Evolutionary conservation across 2,113 vertebrate species (phyloP).

Genomic region (Progne subis): DNA sequence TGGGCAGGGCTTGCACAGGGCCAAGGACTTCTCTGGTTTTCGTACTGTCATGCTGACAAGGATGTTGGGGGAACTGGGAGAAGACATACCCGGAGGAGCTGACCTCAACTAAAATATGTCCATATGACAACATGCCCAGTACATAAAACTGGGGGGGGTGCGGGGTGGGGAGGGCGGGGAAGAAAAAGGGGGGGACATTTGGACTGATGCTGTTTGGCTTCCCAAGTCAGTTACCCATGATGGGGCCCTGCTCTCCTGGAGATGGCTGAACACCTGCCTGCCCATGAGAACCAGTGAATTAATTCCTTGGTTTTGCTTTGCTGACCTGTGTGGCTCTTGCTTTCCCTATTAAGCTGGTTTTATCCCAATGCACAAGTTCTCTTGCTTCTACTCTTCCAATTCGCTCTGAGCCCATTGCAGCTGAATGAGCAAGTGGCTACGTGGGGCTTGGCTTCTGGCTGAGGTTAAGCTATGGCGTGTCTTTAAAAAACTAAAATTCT

Average conservation of each 20-base stretch:
- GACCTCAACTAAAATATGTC: background rate
- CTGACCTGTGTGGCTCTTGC: background rate
- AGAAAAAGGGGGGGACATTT: accelerated
- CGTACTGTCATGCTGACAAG: background rate
- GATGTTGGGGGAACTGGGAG: background rate
- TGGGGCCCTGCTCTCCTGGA: background rate
- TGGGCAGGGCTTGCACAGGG: background rate
- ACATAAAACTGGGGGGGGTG: background rate
- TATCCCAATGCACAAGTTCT: background rate
- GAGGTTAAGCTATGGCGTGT: background rate
- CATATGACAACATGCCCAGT: too few relatives aligned
- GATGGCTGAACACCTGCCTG: background rate
- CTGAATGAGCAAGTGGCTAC: background rate
- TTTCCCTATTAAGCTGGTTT: background rate
- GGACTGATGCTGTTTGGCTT: background rate
- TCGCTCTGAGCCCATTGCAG: accelerated
- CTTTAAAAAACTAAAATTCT: background rate
- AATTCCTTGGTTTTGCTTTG: background rate
- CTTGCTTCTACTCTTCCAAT: background rate
- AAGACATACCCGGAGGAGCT: background rate
- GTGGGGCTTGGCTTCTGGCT: background rate
- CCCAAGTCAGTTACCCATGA: accelerated
- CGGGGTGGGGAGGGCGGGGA: too few relatives aligned
- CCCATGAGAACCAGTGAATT: background rate
- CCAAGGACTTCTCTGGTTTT: background rate